Base-by-base conservation (phyloP, 1,140 invertebrate genomes). In the Brachionus koreanus region DNA sequence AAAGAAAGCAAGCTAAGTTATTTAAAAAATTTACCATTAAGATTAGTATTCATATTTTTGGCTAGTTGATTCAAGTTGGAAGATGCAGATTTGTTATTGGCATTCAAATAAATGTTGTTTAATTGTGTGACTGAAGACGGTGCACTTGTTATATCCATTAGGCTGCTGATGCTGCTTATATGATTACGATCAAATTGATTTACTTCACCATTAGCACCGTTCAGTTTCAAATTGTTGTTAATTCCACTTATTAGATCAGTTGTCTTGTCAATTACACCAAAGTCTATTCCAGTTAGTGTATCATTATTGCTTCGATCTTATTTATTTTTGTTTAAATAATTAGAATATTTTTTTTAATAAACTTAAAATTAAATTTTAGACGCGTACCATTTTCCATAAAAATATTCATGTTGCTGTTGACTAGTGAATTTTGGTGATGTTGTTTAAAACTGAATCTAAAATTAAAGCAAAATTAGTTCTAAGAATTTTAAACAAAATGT, bases 151-250 rank as follows among this genome's bases (percentile, higher is more conserved):
- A 79, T 19, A 19, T 79, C 76, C 76, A 79, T 79, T 42, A 49
- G 46, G 43, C 49, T 79, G 19, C 46, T 25, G n/a, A 12, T 37
- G 42, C 76, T 79, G 19, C 57, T 65, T 19, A 42, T 23, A 13
- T 79, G 49, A 19, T 13, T 12, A 10, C 49, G 74, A 16, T n/a
- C 16, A 19, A 69, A 37, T 39, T 37, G 10, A 7, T 23, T 33
- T 23, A 16, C 16, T 43, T 23, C 23, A n/a, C 12, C 10, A 61
- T 16, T 37, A 35, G 74, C 29, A 19, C 74, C 52, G n/a, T 77
- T 57, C 12, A 79, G n/a, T 12, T 57, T 79, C n/a, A 79, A 79
- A 65, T 79, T 49, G 12, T 57, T 79, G n/a, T 65, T 79, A 23
- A 79, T 33, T 19, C 39, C 49, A 19, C 57, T 79, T 10, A 79